Percentiles rank a stretch among this genome's conserved stretches.
Conservation (phyloP, 2,888 invertebrate species). For the Phalera bucephala region DNA sequence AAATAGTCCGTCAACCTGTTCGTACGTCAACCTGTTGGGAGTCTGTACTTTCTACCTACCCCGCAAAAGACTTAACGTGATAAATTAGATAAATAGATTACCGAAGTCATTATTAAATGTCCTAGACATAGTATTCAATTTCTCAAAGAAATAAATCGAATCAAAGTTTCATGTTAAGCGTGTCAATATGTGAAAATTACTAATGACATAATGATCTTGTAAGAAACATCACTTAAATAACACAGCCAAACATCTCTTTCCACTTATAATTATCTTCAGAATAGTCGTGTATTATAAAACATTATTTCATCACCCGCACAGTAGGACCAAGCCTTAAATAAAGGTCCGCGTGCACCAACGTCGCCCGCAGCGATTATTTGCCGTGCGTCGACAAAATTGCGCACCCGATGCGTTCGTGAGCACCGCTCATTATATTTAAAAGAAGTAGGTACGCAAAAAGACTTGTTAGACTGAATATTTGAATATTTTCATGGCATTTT, state of each 20-base stretch:
- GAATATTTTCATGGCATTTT: too few species aligned
- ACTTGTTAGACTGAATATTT: conserved; percentile 32
- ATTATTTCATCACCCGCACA: conserved; percentile 19
- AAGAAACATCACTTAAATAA: too few species aligned
- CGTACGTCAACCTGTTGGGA: too few species aligned
- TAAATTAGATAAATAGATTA: too few species aligned
- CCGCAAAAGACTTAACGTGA: too few species aligned
- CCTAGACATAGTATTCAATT: too few species aligned
- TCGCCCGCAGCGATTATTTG: conserved; percentile 72
- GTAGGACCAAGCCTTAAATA: conserved; percentile 42
- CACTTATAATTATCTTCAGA: too few species aligned
- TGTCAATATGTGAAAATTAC: background rate
- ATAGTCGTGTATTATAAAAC: background rate
- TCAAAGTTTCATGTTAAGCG: conserved; percentile 3
- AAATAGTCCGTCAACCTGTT: too few species aligned
- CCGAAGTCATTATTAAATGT: too few species aligned
- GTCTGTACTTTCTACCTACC: too few species aligned
- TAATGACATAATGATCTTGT: background rate
- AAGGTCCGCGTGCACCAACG: conserved; percentile 57
- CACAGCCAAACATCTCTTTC: too few species aligned
- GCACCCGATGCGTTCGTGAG: conserved; percentile 52
- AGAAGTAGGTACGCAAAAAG: conserved; percentile 29
- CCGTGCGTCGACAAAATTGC: conserved; percentile 72
- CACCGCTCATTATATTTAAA: conserved; percentile 28
- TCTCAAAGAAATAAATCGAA: too few species aligned